Evolutionary conservation across 2,888 invertebrate species (phyloP).

Genomic region (Limnephilus rhombicus): DNA sequence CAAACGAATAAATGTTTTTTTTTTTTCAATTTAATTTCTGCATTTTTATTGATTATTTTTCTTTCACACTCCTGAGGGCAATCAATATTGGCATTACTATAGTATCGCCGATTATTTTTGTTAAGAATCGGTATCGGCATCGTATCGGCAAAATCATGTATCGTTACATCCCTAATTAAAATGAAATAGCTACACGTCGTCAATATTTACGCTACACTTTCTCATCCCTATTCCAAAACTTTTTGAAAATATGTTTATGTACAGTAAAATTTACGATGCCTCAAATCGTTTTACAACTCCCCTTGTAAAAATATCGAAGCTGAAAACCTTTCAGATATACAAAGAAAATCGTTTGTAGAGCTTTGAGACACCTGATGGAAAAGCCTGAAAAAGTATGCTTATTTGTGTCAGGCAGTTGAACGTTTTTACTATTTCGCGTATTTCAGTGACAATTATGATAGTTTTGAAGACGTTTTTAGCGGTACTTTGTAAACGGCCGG

Average conservation of each 20-base stretch:
- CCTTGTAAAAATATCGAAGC: conserved; percentile 2
- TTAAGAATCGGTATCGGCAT: too few relatives aligned
- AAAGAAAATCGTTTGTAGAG: background rate
- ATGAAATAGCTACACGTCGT: background rate
- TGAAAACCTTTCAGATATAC: background rate
- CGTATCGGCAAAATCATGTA: too few relatives aligned
- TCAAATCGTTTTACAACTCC: background rate
- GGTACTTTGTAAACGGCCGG: background rate
- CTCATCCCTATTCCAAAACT: background rate
- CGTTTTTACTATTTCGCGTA: background rate
- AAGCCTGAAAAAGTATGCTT: background rate
- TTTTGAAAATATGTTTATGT: conserved; percentile 26
- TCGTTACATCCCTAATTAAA: too few relatives aligned
- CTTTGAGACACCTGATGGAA: background rate
- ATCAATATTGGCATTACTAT: too few relatives aligned
- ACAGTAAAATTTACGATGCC: conserved; percentile 39
- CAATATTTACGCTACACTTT: conserved; percentile 30
- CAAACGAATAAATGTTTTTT: too few relatives aligned
- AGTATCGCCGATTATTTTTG: too few relatives aligned
- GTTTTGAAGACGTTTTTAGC: conserved; percentile 8
- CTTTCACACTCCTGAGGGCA: too few relatives aligned
- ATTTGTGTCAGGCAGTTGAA: background rate
- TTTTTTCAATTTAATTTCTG: too few relatives aligned
- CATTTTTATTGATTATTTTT: too few relatives aligned
- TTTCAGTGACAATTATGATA: background rate